Percentiles rank a stretch among this genome's conserved stretches.
Conservation (phyloP, 2,797 vertebrate species). For the Linurgus olivaceus region DNA sequence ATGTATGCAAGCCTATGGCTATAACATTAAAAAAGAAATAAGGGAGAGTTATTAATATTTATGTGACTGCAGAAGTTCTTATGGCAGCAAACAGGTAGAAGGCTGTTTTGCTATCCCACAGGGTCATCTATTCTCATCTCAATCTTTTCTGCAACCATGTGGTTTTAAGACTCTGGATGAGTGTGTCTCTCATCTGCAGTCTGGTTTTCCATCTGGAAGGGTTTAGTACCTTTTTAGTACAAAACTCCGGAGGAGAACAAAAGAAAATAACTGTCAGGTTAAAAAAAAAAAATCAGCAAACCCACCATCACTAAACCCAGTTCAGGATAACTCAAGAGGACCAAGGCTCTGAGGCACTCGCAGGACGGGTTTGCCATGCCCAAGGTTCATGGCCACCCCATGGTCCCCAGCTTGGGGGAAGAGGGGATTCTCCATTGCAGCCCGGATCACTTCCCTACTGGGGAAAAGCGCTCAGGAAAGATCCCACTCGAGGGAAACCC, state of each 20-base stretch:
- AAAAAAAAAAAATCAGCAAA: background rate
- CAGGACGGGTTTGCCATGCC: background rate
- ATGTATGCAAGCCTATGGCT: background rate
- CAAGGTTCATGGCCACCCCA: fast-evolving
- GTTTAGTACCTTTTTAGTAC: background rate
- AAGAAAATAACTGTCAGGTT: background rate
- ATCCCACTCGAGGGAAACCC: background rate
- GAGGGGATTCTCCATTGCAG: background rate
- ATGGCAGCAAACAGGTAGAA: background rate
- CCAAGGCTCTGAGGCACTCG: background rate
- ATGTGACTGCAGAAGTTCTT: background rate
- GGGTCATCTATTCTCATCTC: background rate
- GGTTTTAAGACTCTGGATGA: background rate
- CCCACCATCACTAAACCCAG: background rate
- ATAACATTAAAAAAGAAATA: background rate
- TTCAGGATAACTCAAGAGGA: background rate
- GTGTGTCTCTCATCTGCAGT: background rate
- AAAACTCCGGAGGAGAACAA: background rate
- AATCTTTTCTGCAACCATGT: fast-evolving
- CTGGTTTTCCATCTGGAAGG: background rate
- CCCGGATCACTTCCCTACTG: fast-evolving
- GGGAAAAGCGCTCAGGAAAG: fast-evolving
- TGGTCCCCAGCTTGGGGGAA: background rate
- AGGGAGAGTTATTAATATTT: background rate
- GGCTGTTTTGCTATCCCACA: background rate